Evolutionary conservation across 2,888 invertebrate genomes (phyloP).

Genomic region (Xestia ashworthii): DNA sequence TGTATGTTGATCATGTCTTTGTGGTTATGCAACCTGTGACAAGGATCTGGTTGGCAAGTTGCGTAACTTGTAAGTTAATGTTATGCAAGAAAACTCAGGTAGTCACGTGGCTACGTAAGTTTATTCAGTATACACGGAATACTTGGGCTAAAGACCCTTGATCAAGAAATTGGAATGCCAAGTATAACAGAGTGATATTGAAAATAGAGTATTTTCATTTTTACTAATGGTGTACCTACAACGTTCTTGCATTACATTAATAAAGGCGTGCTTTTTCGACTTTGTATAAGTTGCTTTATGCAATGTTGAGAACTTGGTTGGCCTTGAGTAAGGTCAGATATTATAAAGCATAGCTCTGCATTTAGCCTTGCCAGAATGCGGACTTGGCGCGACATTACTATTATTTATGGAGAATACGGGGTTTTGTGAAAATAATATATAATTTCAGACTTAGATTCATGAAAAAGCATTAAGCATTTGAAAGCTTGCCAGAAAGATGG

Average conservation of each 20-base stretch:
- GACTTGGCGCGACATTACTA: not conserved
- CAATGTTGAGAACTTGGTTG: not conserved
- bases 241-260: not conserved
- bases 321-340: not conserved
- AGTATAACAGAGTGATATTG: not conserved
- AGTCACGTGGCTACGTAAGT: not conserved
- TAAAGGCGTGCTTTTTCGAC: not conserved
- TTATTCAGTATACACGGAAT: not conserved
- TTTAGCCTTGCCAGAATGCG: slow-evolving; percentile 6
- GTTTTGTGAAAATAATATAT: not conserved
- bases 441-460: not conserved
- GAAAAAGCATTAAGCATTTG: not conserved
- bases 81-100: not conserved
- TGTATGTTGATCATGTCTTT: slow-evolving; percentile 19
- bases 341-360: not conserved
- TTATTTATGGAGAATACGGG: not conserved
- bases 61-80: slow-evolving; percentile 3
- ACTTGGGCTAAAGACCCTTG: not conserved
- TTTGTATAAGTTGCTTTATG: not conserved
- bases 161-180: not conserved
- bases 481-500: not conserved
- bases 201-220: not conserved
- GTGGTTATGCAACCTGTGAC: slow-evolving; percentile 12
- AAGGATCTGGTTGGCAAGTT: slow-evolving; percentile 25
- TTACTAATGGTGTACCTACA: not conserved